These are phyloP conservation scores for Dryomyza anilis DNA, from an alignment of 2,888 invertebrate genomes.

Conservation along the genomic window DNA sequence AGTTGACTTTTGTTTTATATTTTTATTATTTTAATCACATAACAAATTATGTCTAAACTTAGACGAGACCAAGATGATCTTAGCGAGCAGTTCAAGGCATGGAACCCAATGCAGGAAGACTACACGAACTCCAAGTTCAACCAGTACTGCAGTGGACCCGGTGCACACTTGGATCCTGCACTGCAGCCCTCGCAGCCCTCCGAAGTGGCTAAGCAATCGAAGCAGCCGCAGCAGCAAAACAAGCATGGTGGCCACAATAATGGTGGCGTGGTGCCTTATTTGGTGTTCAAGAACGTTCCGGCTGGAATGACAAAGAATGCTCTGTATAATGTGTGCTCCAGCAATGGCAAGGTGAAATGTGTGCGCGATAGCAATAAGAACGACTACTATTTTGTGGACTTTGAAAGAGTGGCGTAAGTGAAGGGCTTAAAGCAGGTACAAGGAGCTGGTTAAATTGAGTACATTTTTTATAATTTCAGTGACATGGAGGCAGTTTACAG, in stretches of 20 bases:
- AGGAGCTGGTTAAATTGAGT: neutral
- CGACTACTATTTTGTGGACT: slow-evolving; percentile 36
- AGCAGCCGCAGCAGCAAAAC: neutral
- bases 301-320: slow-evolving; percentile 34
- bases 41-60: too few species aligned
- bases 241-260: neutral
- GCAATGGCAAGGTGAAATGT: slow-evolving; percentile 28
- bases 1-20: too few species aligned
- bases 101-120: slow-evolving; percentile 47
- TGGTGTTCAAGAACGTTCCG: slow-evolving; percentile 39
- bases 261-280: slow-evolving; percentile 29
- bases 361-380: slow-evolving; percentile 36
- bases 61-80: slow-evolving; percentile 25
- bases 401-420: slow-evolving; percentile 38
- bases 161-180: slow-evolving; percentile 39
- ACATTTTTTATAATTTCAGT: slow-evolving; percentile 24
- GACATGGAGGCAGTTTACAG: slow-evolving; percentile 44
- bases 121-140: slow-evolving; percentile 42
- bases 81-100: slow-evolving; percentile 30
- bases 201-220: slow-evolving; percentile 15
- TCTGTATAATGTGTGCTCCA: slow-evolving; percentile 38
- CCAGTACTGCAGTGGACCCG: slow-evolving; percentile 42
- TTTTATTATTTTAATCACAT: too few species aligned
- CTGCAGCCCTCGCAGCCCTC: slow-evolving; percentile 37
- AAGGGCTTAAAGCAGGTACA: neutral